A percentile compares a stretch with the other conserved stretches of the same genome.
Conservation (phyloP, 2,797 vertebrate species). For the Chelonia mydas region DNA sequence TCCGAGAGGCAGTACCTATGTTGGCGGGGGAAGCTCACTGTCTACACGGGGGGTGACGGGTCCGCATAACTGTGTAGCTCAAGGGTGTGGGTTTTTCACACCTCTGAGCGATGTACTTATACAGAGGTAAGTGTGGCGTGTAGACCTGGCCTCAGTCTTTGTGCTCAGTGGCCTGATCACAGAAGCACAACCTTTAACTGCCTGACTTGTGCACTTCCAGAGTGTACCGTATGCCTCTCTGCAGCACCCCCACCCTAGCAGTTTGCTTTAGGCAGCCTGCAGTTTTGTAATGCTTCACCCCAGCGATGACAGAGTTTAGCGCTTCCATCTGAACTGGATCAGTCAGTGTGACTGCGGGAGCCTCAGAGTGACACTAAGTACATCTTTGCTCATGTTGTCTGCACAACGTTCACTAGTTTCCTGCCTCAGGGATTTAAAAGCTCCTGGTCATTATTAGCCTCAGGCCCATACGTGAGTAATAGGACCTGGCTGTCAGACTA, state of each 20-base stretch:
- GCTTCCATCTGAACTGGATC: background rate
- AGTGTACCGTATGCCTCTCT: background rate
- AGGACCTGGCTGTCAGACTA: background rate
- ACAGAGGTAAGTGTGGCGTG: background rate
- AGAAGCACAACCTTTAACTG: background rate
- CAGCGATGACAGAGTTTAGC: background rate
- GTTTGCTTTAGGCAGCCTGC: background rate
- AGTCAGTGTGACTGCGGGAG: background rate
- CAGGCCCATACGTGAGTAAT: background rate
- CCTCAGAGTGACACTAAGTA: background rate
- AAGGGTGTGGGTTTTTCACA: background rate
- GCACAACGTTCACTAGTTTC: background rate
- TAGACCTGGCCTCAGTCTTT: background rate
- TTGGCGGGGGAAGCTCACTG: no score
- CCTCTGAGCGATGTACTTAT: background rate
- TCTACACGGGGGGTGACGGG: background rate
- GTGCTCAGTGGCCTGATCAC: background rate
- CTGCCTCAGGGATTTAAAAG: constrained; percentile 23
- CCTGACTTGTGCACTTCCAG: background rate
- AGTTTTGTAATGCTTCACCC: background rate
- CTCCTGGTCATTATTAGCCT: background rate
- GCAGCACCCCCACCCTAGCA: background rate
- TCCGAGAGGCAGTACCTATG: no score
- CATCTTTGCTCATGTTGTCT: fast-evolving
- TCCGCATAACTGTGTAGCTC: background rate